phyloP scores from a whole-genome alignment of 2,113 vertebrate genomes.

The Myxocyprinus asiaticus region DNA sequence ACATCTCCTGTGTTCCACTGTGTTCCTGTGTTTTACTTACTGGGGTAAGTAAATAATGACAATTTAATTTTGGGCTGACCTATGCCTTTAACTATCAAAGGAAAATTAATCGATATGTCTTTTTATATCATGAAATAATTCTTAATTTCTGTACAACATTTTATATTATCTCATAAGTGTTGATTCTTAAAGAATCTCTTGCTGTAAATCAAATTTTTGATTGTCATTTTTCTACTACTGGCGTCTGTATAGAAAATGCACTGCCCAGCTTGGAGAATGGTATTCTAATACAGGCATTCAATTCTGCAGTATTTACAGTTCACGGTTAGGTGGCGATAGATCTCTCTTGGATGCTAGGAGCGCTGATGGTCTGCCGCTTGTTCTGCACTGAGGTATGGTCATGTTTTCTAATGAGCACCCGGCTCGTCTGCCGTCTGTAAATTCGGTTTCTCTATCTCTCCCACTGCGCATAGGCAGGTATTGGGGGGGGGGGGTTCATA shows the following conservation, averaged over 20 bases:
- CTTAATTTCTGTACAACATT: not conserved
- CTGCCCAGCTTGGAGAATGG: not conserved
- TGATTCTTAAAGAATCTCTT: too few species aligned
- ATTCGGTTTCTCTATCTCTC: conserved; percentile 50
- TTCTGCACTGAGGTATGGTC: conserved; percentile 74
- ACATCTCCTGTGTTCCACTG: too few species aligned
- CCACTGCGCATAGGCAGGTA: conserved; percentile 31
- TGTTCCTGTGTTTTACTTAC: too few species aligned
- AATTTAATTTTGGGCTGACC: too few species aligned
- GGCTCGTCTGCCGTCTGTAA: conserved; percentile 57
- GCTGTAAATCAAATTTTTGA: not conserved
- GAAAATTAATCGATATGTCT: not conserved
- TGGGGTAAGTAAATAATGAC: too few species aligned
- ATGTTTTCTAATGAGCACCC: conserved; percentile 74
- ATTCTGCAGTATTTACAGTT: conserved; percentile 36
- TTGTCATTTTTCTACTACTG: not conserved
- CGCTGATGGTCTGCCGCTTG: conserved; percentile 30
- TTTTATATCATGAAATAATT: not conserved
- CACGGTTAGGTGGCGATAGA: conserved; percentile 47
- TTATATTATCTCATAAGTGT: not conserved
- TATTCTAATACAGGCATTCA: not conserved
- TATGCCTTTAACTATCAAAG: too few species aligned
- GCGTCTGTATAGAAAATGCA: not conserved
- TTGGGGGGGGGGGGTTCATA: not conserved
- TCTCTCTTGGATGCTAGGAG: not conserved